A percentile compares a stretch with the other conserved stretches of the same genome.
Evolutionary conservation across 35 echinoderm and acorn worm species (phyloP).

Genomic region (Chiridota heheva): DNA sequence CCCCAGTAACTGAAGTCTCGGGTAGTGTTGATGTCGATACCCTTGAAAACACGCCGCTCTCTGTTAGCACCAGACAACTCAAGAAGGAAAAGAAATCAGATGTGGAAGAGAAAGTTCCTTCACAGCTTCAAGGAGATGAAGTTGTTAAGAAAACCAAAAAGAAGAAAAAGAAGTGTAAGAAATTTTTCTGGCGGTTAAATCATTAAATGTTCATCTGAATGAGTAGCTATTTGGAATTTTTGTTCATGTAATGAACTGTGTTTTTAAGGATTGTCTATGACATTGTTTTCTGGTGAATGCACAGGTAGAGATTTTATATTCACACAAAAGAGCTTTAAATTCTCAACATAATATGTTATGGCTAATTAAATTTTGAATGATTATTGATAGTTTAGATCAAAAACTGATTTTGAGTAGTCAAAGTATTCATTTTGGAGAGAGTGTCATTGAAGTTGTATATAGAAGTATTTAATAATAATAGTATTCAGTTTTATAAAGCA

Average conservation of each 20-base stretch:
- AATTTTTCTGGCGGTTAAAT: not conserved
- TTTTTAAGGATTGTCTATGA: not conserved
- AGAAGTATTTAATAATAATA: no score
- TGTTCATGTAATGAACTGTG: not conserved
- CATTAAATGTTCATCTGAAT: not conserved
- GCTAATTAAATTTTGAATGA: not conserved
- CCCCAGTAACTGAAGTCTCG: slow-evolving; percentile 70
- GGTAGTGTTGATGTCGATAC: slow-evolving; percentile 74
- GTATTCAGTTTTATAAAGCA: no score
- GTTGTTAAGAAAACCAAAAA: slow-evolving; percentile 81
- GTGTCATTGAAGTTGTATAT: no score
- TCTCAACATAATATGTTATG: not conserved
- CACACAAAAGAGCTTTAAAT: not conserved
- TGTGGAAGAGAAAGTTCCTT: slow-evolving; percentile 29
- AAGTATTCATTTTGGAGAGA: no score
- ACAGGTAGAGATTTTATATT: no score
- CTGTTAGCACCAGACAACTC: slow-evolving; percentile 58
- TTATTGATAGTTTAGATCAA: no score
- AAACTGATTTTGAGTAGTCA: no score
- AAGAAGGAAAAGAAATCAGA: slow-evolving; percentile 50
- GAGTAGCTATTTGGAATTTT: not conserved
- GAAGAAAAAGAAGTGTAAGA: slow-evolving; percentile 77
- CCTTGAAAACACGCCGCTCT: slow-evolving; percentile 78
- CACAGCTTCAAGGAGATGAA: not conserved
- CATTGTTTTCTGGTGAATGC: not conserved